These are phyloP conservation scores for Nettapus auritus DNA, from an alignment of 2,113 vertebrate genomes.

Conservation along the genomic window DNA sequence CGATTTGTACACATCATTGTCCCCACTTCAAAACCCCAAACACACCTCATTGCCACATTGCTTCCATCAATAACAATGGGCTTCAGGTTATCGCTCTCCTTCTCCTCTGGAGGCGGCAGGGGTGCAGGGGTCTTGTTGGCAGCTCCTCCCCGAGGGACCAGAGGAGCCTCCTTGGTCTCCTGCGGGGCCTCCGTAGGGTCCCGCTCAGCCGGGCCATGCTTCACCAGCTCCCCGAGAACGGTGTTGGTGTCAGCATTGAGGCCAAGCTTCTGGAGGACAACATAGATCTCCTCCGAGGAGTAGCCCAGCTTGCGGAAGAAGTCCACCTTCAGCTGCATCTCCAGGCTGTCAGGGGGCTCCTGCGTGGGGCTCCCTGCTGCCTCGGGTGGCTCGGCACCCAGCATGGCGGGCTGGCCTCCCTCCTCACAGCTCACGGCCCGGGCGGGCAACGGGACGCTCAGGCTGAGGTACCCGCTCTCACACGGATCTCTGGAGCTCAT, in stretches of 20 bases:
- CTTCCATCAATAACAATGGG: constrained; percentile 95
- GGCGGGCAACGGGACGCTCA: not conserved
- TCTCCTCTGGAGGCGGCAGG: constrained; percentile 36
- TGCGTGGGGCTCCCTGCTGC: not conserved
- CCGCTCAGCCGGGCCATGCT: constrained; percentile 73
- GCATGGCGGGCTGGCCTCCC: not conserved
- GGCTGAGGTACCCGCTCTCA: not conserved
- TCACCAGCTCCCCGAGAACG: constrained; percentile 90
- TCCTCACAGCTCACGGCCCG: not conserved
- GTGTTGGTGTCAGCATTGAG: constrained; percentile 88
- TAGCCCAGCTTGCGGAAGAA: constrained; percentile 97
- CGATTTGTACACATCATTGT: rapidly evolving
- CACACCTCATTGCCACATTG: constrained; percentile 97
- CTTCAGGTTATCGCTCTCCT: constrained; percentile 78
- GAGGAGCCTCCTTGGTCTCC: constrained; percentile 42
- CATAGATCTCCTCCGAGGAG: constrained; percentile 80
- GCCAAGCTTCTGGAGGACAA: constrained; percentile 87
- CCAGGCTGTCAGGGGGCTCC: constrained; percentile 24
- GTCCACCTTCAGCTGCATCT: constrained; percentile 86
- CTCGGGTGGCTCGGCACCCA: not conserved
- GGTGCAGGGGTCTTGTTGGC: constrained; percentile 51
- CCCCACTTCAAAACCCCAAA: not conserved
- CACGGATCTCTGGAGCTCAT: not conserved
- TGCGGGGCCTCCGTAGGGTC: constrained; percentile 25
- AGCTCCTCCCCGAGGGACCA: constrained; percentile 71